Base-by-base conservation (phyloP, 2,113 vertebrate genomes). In the Etheostoma cragini region DNA sequence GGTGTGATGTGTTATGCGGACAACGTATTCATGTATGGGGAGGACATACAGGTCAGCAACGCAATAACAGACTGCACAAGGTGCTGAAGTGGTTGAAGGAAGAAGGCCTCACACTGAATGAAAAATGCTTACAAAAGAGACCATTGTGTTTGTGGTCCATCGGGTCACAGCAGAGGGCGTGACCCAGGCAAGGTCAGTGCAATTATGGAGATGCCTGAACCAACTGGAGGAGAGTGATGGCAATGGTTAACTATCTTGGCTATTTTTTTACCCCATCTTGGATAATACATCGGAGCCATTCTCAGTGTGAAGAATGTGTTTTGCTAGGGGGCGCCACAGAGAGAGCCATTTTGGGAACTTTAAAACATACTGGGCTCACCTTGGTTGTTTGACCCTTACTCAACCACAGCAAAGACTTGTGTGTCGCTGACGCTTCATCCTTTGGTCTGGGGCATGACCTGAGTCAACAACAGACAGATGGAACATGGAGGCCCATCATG, bases 171-270 rank as follows among this genome's bases (percentile, higher is more conserved):
- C 77, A 14, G 49, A 75, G 0, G 70, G 78, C 0, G 22, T 88
- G n/a, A 88, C 22, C 72, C 58, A 63, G 38, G 19, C 4, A 83
- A 81, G 46, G 30, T 81, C 22, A 83, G 21, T 45, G 72, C 68
- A 0, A 81, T 81, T 8, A 26, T 57, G 46, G 57, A 73, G 16
- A 76, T 72, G 79, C 56, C 72, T n/a, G 72, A 76, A 19, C 80
- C 72, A 16, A 50, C 22, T 1, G 58, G 17, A 68, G 26, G 11
- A 68, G 73, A 77, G 26, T 83, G 22, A 72, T 88, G 62, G 76
- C 83, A 0, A 88, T 80, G 76, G 80, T 66, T 26, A 77, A 71
- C 16, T 76, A 46, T 35, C 33, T 35, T 35, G 33, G 33, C 33
- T 30, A 35, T 1, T 5, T 35, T 35, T 35, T 35, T 35, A 35